Evolutionary conservation across 2,113 vertebrate genomes (phyloP).

Genomic region (Psittacula cyanocephala): DNA sequence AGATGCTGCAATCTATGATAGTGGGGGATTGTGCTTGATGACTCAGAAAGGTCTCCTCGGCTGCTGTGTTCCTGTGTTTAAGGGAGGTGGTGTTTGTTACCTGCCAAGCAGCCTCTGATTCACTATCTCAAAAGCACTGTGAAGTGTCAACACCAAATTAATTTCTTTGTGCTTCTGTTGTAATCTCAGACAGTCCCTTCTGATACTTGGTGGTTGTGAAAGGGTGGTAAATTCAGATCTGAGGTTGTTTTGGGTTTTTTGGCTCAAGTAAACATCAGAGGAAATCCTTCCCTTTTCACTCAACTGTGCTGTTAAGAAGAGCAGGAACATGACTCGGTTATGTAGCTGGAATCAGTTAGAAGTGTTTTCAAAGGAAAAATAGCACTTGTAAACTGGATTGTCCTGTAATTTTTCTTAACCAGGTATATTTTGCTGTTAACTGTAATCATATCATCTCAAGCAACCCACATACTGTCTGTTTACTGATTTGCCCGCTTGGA

Average conservation of each 20-base stretch:
- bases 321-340: background rate
- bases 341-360: background rate
- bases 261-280: conserved; percentile 31
- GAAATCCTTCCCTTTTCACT: conserved; percentile 35
- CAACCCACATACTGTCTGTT: background rate
- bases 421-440: background rate
- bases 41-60: conserved; percentile 47
- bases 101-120: conserved; percentile 56
- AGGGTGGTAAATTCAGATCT: conserved; percentile 26
- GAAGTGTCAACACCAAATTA: conserved; percentile 54
- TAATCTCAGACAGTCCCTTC: conserved; percentile 23
- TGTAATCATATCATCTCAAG: background rate
- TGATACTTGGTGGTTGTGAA: background rate
- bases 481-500: background rate
- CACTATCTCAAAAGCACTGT: conserved; percentile 26
- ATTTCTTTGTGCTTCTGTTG: background rate
- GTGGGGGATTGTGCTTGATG: conserved; percentile 47
- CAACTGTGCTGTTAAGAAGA: conserved; percentile 9
- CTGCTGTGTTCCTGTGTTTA: conserved; percentile 40
- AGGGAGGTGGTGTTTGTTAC: conserved; percentile 40
- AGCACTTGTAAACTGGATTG: background rate
- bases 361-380: conserved; percentile 13
- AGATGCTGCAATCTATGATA: conserved; percentile 18
- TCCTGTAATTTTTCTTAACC: background rate
- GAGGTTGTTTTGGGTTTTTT: conserved; percentile 20